Evolutionary conservation across 1,140 invertebrate species (phyloP).

Genomic region (Pectinophora gossypiella): DNA sequence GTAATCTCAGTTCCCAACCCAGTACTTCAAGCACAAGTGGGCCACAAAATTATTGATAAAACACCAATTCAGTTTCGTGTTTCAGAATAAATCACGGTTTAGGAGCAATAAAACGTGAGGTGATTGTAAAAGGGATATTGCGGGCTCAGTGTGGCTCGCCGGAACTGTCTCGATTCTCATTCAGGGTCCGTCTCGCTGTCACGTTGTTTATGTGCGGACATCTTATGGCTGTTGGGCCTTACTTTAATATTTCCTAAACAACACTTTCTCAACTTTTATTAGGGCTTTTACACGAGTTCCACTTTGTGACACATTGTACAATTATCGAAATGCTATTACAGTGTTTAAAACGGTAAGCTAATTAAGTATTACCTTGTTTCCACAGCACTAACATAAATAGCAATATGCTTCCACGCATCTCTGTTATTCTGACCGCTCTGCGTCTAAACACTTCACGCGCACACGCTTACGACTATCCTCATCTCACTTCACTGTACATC

Average conservation of each 20-base stretch:
- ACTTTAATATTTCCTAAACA: slow-evolving; percentile 1
- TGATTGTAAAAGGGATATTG: slow-evolving; percentile 14
- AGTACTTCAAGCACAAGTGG: background rate
- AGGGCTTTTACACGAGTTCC: background rate
- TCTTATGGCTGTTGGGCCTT: background rate
- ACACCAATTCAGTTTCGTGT: slow-evolving; percentile 13
- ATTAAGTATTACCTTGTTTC: slow-evolving; percentile 36
- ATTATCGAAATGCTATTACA: too few relatives aligned
- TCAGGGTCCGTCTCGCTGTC: slow-evolving; percentile 4
- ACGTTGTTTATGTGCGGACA: slow-evolving; percentile 13
- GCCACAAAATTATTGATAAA: slow-evolving; percentile 10
- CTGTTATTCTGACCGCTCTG: background rate
- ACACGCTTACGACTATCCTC: background rate
- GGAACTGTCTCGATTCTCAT: slow-evolving; percentile 10
- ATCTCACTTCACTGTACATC: background rate
- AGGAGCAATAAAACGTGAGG: slow-evolving; percentile 26
- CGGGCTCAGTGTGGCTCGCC: too few relatives aligned
- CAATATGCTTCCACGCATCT: slow-evolving; percentile 9
- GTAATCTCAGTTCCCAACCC: too few relatives aligned
- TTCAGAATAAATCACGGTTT: slow-evolving; percentile 20
- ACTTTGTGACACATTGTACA: too few relatives aligned
- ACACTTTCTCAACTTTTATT: slow-evolving; percentile 1
- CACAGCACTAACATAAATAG: slow-evolving; percentile 28
- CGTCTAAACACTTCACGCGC: background rate
- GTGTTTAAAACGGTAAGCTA: slow-evolving; percentile 9